A percentile compares a stretch with the other conserved stretches of the same genome.
These are phyloP conservation scores for Pelvicachromis taeniatus DNA, from an alignment of 2,113 vertebrate species.

Conservation along the genomic window DNA sequence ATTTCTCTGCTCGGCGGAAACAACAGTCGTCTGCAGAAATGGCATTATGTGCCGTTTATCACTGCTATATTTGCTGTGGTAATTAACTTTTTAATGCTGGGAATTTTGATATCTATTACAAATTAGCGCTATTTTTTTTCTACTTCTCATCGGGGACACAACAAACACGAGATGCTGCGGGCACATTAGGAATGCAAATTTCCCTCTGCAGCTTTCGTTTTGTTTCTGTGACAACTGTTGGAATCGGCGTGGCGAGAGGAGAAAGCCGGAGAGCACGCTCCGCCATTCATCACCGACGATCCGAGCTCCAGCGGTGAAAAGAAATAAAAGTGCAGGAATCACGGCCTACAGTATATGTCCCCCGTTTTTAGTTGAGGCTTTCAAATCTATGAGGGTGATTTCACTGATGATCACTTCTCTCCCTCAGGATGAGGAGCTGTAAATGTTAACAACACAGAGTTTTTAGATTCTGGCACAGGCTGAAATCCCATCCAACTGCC, in stretches of 20 bases:
- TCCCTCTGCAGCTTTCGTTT: constrained; percentile 20
- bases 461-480: constrained; percentile 39
- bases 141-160: constrained; percentile 35
- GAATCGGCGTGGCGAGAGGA: neutral
- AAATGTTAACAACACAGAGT: constrained; percentile 53
- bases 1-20: constrained; percentile 37
- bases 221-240: constrained; percentile 15
- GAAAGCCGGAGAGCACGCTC: constrained; percentile 1
- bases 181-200: constrained; percentile 35
- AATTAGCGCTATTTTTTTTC: constrained; percentile 22
- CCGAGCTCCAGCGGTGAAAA: neutral
- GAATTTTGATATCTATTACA: constrained; percentile 54
- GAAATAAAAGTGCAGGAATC: constrained; percentile 17
- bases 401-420: constrained; percentile 52
- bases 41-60: constrained; percentile 32
- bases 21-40: constrained; percentile 30
- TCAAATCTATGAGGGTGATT: constrained; percentile 45
- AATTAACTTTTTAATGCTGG: constrained; percentile 51
- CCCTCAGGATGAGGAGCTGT: constrained; percentile 47
- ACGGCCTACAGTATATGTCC: constrained; percentile 12
- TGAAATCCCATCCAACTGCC: constrained; percentile 36
- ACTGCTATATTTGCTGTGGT: constrained; percentile 34
- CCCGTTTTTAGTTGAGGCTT: constrained; percentile 34
- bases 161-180: constrained; percentile 30
- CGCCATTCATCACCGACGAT: neutral